Evolutionary conservation across 2,113 vertebrate genomes (phyloP), one percentile per base, ranked within the genome.

Genomic region (Cairina moschata): DNA sequence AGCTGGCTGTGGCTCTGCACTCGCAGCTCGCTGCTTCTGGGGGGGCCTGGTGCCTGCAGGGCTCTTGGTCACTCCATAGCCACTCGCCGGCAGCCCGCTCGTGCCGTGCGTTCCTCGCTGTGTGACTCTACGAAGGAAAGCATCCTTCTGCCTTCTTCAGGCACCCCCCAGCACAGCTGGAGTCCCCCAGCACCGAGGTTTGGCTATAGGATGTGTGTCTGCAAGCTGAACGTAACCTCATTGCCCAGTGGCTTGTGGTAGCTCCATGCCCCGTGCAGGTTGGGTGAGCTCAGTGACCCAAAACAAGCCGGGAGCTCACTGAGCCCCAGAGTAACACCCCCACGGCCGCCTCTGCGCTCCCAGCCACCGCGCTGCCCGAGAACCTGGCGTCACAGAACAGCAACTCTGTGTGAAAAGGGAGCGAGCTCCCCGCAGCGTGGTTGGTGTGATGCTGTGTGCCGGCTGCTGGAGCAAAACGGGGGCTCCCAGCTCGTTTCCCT

Each of bases 391-490:
- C 2, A 13, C 1, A 1, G 42, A 56, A 20, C 22, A 26, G 42
- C 5, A 6, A 17, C 46, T 82, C 62, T 34, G 15, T 67, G 46
- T 21, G 46, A 46, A 20, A 46, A 32, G 23, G 40, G 25, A 50
- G 29, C 72, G 36, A 13, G 8, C 8, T 55, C 26, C 29, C 4
- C 31, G 6, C 11, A 28, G 62, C n/a, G 16, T 20, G 34, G 11
- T 56, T 1, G 0, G 6, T 40, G 40, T 0, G 3, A 9, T 28
- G 56, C 25, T 1, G 3, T 11, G 31, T 12, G 52, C 21, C 6
- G 22, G 31, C 68, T 75, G 1, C 25, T 81, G 54, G 65, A 56
- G 31, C 42, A 65, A 46, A 20, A 52, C 31, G 50, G 1, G 0
- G 22, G 15, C 14, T 67, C 73, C 13, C 2, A 32, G 32, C 25